phyloP scores from a whole-genome alignment of 1,140 invertebrate species.

The Platorchestia sp. region DNA sequence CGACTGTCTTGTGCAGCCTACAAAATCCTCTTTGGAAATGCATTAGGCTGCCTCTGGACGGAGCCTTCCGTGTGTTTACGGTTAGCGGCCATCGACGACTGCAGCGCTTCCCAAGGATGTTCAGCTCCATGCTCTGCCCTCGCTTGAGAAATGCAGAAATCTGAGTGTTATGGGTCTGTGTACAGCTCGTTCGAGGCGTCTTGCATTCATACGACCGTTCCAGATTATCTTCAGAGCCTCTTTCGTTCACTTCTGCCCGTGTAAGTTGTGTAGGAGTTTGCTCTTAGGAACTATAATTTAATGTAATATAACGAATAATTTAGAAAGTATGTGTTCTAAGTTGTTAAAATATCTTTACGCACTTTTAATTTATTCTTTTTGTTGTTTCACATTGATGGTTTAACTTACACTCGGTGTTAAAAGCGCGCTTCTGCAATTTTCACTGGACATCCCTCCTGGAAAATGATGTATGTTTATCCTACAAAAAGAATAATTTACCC shows the following conservation, averaged over 20 bases:
- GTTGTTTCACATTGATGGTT: background rate
- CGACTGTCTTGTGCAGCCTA: background rate
- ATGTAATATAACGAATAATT: background rate
- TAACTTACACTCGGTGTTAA: background rate
- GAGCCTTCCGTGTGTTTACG: background rate
- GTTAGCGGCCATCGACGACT: background rate
- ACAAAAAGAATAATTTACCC: background rate
- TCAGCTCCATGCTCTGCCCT: background rate
- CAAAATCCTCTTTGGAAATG: constrained; percentile 1
- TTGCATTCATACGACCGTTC: background rate
- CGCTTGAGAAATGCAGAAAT: background rate
- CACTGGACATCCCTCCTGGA: too few relatives aligned
- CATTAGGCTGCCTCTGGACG: background rate
- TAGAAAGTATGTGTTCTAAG: background rate
- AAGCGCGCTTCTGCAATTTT: background rate
- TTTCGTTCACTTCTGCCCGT: background rate
- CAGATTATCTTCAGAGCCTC: background rate
- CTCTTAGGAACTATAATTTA: background rate
- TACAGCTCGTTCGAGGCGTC: background rate
- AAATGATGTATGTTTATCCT: too few relatives aligned
- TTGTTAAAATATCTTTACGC: background rate
- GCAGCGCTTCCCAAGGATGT: background rate
- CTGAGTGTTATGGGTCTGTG: background rate
- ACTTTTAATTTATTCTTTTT: background rate
- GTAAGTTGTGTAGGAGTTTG: background rate